These are phyloP conservation scores for Pantherophis vulpinus DNA, from an alignment of 2,797 vertebrate species.

Conservation along the genomic window DNA sequence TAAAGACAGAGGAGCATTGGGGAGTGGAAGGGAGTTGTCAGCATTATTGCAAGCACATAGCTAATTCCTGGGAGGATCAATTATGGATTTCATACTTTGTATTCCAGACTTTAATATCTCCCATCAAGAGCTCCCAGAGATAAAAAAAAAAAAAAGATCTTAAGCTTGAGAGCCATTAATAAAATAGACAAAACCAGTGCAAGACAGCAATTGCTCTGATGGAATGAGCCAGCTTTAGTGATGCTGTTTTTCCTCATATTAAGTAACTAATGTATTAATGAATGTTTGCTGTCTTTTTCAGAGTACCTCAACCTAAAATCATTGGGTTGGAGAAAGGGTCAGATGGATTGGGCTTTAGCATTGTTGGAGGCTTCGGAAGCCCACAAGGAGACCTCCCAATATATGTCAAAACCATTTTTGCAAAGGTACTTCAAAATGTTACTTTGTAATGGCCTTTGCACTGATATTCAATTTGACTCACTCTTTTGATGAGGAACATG, in stretches of 20 bases:
- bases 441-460: background rate
- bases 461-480: background rate
- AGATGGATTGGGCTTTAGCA: constrained; percentile 95
- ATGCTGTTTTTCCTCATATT: constrained; percentile 4
- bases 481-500: background rate
- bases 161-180: background rate
- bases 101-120: background rate
- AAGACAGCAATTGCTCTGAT: background rate
- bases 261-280: constrained; percentile 59
- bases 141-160: background rate
- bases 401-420: constrained; percentile 96
- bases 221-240: background rate
- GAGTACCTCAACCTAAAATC: constrained; percentile 80
- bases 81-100: background rate
- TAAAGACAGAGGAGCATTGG: background rate
- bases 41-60: background rate
- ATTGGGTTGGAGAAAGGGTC: constrained; percentile 91
- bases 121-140: background rate
- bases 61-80: background rate
- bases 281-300: constrained; percentile 74
- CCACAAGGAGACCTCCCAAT: constrained; percentile 96
- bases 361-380: constrained; percentile 92
- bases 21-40: background rate
- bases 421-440: constrained; percentile 76
- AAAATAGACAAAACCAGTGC: background rate